phyloP scores from a whole-genome alignment of 1,140 invertebrate species.

The Diorhabda sublineata region DNA sequence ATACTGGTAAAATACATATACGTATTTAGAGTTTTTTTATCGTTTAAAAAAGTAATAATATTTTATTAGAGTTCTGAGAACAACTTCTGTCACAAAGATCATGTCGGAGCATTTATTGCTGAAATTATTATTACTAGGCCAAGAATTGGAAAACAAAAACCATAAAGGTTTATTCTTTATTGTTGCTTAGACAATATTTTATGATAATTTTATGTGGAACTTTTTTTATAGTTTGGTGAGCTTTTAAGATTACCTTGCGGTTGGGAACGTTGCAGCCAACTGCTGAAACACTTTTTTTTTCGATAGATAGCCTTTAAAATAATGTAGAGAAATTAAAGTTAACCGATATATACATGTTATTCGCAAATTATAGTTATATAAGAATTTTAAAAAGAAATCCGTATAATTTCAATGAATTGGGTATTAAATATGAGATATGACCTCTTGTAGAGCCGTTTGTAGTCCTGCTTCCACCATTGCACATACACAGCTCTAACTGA shows the following conservation, averaged over 20 bases:
- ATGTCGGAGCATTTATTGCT: background rate
- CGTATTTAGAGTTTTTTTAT: background rate
- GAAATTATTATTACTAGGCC: slow-evolving; percentile 3
- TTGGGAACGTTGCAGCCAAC: background rate
- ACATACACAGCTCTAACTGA: no score
- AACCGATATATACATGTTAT: no score
- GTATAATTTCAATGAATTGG: no score
- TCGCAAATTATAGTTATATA: no score
- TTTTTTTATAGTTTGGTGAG: background rate
- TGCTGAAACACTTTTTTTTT: background rate
- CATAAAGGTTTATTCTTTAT: slow-evolving; percentile 10
- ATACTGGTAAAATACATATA: no score
- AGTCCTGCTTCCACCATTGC: no score
- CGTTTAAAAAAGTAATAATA: background rate
- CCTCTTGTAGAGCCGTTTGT: no score
- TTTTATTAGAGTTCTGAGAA: background rate
- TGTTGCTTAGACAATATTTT: slow-evolving; percentile 8
- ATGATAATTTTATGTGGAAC: slow-evolving; percentile 10
- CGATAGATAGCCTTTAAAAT: background rate
- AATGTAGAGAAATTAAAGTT: no score
- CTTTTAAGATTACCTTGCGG: background rate
- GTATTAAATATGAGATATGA: no score
- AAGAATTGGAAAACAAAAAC: slow-evolving; percentile 7
- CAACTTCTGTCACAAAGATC: background rate
- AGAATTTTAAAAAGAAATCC: no score